Base-by-base conservation (phyloP, 2,113 vertebrate genomes). In the Sphyrna mokarran region DNA sequence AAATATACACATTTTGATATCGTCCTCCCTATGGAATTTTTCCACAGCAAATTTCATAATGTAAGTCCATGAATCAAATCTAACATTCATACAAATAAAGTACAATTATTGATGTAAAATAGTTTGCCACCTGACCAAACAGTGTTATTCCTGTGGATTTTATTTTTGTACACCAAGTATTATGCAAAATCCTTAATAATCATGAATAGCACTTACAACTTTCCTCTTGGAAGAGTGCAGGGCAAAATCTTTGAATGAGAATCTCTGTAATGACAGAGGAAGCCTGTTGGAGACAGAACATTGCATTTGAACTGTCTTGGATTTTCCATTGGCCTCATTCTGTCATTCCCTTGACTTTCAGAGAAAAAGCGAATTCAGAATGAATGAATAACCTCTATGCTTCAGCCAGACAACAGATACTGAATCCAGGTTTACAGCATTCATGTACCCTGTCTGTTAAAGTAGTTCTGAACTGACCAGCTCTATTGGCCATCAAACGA, bases 281-380 rank as follows among this genome's bases (percentile, higher is more conserved):
- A 76, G 26, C 23, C 68, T 37, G 48, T 48, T 72, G 40, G 69
- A 76, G 68, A 54, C 23, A 54, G 68, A 40, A 8, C 16, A 72
- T 43, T 95, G 40, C 69, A 72, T 95, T 95, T 95, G 94, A 22
- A 43, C 40, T 16, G 54, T 16, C 69, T 95, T 72, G 94, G 33
- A 63, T 85, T 85, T 95, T 66, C 54, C 72, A 85, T 72, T 97
- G 96, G 96, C 97, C 97, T 96, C 96, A 97, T 97, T 97, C 95
- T 97, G 97, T 97, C 97, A 96, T 86, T 97, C 96, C 29, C 1
- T 48, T 94, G 43, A 86, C 58, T 95, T 61, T 85, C 70, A 85
- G 89, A 94, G 33, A 76, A 23, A 83, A 54, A 70, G 43, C 83
- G 97, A 96, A 96, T 95, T 96, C 96, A 96, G 96, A 96, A 94